Base-by-base conservation (phyloP, 2,113 vertebrate genomes). In the Orthonyx spaldingii region DNA sequence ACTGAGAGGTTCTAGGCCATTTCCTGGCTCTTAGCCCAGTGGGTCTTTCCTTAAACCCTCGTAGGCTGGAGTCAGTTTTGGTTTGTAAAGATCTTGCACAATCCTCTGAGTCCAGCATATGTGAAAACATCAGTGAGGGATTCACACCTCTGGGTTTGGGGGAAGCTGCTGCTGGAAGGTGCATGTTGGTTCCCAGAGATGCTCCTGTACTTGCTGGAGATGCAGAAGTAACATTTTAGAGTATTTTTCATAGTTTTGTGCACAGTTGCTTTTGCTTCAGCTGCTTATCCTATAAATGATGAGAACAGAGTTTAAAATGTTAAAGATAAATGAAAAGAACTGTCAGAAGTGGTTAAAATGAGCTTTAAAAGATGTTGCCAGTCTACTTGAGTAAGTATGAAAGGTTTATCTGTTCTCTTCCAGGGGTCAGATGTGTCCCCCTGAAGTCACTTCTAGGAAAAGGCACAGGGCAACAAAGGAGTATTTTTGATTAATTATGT, bases 111-210 rank as follows among this genome's bases (percentile, higher is more conserved):
- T 11, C 13, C 44, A 19, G 16, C 18, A n/a, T 9, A 4, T 7
- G 6, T 18, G 1, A 32, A 32, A 44, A 47, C 37, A 12, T 12
- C 56, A 10, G 2, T 8, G 41, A 30, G 28, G 35, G 30, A 28
- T 2, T 15, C 53, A 57, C 7, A 16, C 13, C 26, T 82, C 24
- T 7, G 26, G 27, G 17, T 3, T 66, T 32, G 30, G 42, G 19
- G 77, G 72, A 6, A 55, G 8, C 75, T 59, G 33, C 69, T 23
- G 19, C 55, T 42, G 20, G 44, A 13, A 64, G 23, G 8, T 56
- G 30, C 1, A 0, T 6, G 4, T 27, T 68, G 16, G 11, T 41
- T 59, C 61, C 50, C 44, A 52, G 5, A 76, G 71, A 3, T 63
- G 57, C 52, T 71, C 52, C 50, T 44, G 14, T 6, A 2, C 7